phyloP scores from a whole-genome alignment of 2,797 vertebrate genomes.

The Bradypodion ventrale region DNA sequence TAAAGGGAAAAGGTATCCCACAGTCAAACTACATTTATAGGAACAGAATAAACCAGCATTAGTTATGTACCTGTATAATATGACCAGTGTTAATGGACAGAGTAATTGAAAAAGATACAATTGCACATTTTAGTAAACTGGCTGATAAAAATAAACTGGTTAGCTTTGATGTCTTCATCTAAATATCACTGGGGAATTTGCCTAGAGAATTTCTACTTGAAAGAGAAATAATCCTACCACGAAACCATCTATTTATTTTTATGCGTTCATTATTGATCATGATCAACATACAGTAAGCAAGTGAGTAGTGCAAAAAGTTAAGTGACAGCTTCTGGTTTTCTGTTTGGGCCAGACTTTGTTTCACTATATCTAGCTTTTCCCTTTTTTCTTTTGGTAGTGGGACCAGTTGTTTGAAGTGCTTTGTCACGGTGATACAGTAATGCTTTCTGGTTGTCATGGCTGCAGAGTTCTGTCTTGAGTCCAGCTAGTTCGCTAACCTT shows the following conservation, averaged over 20 bases:
- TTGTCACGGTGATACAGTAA: slow-evolving; percentile 70
- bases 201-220: background rate
- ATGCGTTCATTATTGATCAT: background rate
- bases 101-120: too few relatives aligned
- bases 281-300: background rate
- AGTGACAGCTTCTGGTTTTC: background rate
- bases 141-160: too few relatives aligned
- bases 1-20: too few relatives aligned
- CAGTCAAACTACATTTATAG: too few relatives aligned
- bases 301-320: rapidly evolving
- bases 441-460: slow-evolving; percentile 70
- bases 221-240: slow-evolving; percentile 6
- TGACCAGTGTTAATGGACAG: too few relatives aligned
- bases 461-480: slow-evolving; percentile 61
- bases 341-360: background rate
- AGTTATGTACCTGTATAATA: too few relatives aligned
- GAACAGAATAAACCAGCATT: too few relatives aligned
- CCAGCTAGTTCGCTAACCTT: slow-evolving; percentile 57
- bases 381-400: slow-evolving; percentile 19
- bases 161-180: too few relatives aligned
- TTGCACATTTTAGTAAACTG: too few relatives aligned
- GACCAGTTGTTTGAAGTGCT: slow-evolving; percentile 39
- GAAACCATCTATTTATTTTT: background rate
- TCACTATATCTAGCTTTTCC: slow-evolving; percentile 19
- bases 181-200: too few relatives aligned